Conservation (phyloP, 2,797 vertebrate species). For the Hemitrygon akajei region DNA sequence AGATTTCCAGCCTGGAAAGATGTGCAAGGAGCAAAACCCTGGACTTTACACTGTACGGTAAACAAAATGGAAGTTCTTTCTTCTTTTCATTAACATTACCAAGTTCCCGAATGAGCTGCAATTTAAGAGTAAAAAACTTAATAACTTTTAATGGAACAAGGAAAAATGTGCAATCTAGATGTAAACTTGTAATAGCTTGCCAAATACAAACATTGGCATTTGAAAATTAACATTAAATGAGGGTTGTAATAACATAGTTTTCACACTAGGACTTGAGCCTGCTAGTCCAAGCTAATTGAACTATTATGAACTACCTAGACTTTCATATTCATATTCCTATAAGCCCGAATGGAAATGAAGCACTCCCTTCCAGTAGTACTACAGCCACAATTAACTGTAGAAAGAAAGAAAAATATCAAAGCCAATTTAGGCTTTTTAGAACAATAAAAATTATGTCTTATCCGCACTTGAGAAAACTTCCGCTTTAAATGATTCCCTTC, state of each 20-base stretch:
- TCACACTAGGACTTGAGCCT: background rate
- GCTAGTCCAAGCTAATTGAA: background rate
- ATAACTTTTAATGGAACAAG: too few relatives aligned
- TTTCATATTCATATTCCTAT: background rate
- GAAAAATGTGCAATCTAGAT: background rate
- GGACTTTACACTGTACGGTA: conserved; percentile 94
- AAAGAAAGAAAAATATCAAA: background rate
- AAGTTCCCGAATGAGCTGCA: conserved; percentile 88
- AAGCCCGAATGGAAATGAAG: background rate
- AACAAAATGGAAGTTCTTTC: conserved; percentile 96
- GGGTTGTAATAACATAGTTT: background rate
- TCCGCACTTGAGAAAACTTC: background rate
- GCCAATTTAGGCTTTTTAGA: background rate
- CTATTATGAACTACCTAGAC: background rate
- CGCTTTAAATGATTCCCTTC: background rate
- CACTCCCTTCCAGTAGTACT: background rate
- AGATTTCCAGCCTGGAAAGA: conserved; percentile 88
- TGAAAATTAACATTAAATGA: background rate
- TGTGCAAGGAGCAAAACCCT: conserved; percentile 85
- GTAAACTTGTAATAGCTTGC: background rate
- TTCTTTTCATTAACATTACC: conserved; percentile 97
- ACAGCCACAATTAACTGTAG: background rate
- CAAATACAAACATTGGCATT: background rate
- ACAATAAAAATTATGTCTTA: background rate
- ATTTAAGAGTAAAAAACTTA: conserved; percentile 40